Base-by-base conservation (phyloP, 1,140 invertebrate species). In the Calosoma granatense region DNA sequence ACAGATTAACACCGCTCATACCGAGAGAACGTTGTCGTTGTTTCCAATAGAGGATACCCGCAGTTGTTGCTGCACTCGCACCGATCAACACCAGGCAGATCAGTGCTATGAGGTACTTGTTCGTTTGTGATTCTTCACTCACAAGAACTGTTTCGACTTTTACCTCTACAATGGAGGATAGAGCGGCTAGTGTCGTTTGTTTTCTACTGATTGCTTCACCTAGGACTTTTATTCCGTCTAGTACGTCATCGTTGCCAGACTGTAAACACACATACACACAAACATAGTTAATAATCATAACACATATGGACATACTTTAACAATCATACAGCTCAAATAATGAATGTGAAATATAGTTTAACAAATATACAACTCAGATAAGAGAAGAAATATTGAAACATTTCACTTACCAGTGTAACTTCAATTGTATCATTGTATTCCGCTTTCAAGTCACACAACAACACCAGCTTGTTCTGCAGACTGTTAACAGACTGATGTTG, bases 341-440 rank as follows among this genome's bases (percentile, higher is more conserved):
- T 36, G 30, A 9, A 36, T 36, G 30, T 36, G 30, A 9, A 36
- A 36, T 36, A 36, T n/a, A n/a, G n/a, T n/a, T n/a, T n/a, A n/a
- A n/a, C n/a, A n/a, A n/a, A n/a, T n/a, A n/a, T n/a, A n/a, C n/a
- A n/a, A n/a, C n/a, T n/a, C n/a, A n/a, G n/a, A n/a, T n/a, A n/a
- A n/a, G n/a, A n/a, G n/a, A n/a, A n/a, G n/a, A n/a, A n/a, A n/a
- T n/a, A n/a, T n/a, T n/a, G n/a, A n/a, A n/a, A n/a, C n/a, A n/a
- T n/a, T n/a, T n/a, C 4, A 76, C 81, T 83, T 70, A 90, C 87
- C 76, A 93, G 76, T 14, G 90, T 90, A n/a, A 94, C 84, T 74
- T 92, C 90, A 43, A 94, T 77, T 1, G 87, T 87, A 65, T 92
- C 88, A 64, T 88, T 87, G 53, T 84, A 84, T 19, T 83, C 83